Evolutionary conservation across 2,113 vertebrate genomes (phyloP).

Genomic region (Eurypyga helias): DNA sequence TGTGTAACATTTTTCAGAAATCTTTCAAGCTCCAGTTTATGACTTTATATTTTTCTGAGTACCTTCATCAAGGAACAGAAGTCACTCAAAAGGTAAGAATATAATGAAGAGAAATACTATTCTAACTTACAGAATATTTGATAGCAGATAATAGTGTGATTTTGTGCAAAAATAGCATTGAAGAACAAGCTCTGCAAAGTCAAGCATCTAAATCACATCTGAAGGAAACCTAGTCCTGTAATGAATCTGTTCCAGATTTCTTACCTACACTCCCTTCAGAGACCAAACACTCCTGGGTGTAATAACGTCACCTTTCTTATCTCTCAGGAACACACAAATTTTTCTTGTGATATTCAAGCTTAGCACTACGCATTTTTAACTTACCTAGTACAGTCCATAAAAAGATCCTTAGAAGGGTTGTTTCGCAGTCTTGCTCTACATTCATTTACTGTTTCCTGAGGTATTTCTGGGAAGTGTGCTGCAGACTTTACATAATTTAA

Average conservation of each 20-base stretch:
- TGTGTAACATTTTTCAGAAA: background rate
- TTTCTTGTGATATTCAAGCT: background rate
- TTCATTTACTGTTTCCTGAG: slow-evolving; percentile 76
- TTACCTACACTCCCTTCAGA: background rate
- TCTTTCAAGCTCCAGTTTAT: background rate
- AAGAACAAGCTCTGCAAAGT: background rate
- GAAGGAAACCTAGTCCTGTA: background rate
- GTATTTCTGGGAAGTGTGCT: slow-evolving; percentile 84
- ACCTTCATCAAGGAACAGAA: background rate
- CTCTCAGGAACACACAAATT: background rate
- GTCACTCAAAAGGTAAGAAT: background rate
- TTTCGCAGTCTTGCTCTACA: slow-evolving; percentile 84
- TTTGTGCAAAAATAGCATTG: background rate
- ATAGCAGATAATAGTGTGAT: background rate
- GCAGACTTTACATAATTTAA: slow-evolving; percentile 60
- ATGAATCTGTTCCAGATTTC: background rate
- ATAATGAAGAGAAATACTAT: background rate
- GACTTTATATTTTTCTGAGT: background rate
- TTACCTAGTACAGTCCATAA: slow-evolving; percentile 87
- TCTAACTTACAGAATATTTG: background rate
- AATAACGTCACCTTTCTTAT: background rate
- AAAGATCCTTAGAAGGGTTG: slow-evolving; percentile 85
- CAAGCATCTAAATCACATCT: background rate
- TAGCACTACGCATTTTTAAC: background rate
- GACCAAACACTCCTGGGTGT: background rate